Evolutionary conservation across 2,888 invertebrate species (phyloP).

Genomic region (Byasa hedistus): DNA sequence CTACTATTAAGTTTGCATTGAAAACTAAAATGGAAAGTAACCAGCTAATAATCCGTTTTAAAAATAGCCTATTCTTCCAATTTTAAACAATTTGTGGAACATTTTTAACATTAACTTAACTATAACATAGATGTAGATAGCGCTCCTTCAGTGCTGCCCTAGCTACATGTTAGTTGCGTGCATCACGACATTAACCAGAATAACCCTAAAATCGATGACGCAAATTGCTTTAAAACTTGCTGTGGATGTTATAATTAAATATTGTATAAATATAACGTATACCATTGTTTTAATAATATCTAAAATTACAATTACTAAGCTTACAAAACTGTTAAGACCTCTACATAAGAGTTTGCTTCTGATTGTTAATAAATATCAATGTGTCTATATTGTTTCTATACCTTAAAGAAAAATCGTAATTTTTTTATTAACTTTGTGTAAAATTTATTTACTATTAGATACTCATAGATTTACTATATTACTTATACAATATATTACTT

Average conservation of each 20-base stretch:
- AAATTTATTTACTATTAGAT: too few species aligned
- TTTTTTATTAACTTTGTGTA: too few species aligned
- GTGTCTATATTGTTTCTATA: too few species aligned
- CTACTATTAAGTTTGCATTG: not conserved
- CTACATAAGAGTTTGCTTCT: too few species aligned
- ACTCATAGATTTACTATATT: too few species aligned
- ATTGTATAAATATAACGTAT: conserved; percentile 7
- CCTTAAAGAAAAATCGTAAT: too few species aligned
- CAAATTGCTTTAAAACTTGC: conserved; percentile 9
- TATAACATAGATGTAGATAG: conserved; percentile 9
- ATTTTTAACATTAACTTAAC: conserved; percentile 6
- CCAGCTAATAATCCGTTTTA: not conserved
- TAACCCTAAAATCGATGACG: conserved; percentile 49
- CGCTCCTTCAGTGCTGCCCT: not conserved
- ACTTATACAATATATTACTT: too few species aligned
- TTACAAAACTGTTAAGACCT: too few species aligned
- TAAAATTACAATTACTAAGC: too few species aligned
- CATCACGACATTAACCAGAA: conserved; percentile 52
- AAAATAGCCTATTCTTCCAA: not conserved
- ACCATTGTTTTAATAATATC: not conserved
- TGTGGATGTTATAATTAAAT: conserved; percentile 7
- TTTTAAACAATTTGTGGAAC: not conserved
- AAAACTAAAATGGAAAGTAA: not conserved
- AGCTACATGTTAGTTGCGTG: conserved; percentile 46
- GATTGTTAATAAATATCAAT: too few species aligned